These are phyloP conservation scores for Apodemia duryi DNA, from an alignment of 2,888 invertebrate genomes.

Conservation along the genomic window DNA sequence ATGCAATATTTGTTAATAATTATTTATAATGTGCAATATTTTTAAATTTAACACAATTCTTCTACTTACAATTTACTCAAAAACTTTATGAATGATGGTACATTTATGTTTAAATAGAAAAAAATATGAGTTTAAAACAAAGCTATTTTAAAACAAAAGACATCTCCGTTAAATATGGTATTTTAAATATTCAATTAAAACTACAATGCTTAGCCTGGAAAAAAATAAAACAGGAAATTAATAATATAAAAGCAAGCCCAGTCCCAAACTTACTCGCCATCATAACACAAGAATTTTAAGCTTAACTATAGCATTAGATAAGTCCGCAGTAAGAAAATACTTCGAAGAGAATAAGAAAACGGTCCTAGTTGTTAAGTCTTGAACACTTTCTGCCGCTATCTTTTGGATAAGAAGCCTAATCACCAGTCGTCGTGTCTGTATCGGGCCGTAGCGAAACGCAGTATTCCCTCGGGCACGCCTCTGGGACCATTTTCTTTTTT, in stretches of 20 bases:
- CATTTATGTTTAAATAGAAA: no score
- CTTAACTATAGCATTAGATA: conserved; percentile 66
- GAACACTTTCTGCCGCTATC: conserved; percentile 79
- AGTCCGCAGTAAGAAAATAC: conserved; percentile 72
- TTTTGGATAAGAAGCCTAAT: conserved; percentile 78
- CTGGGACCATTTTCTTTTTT: conserved; percentile 78
- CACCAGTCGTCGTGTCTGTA: conserved; percentile 78
- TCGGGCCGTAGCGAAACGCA: conserved; percentile 69
- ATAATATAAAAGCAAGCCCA: conserved; percentile 1
- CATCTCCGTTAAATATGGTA: no score
- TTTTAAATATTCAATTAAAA: background rate
- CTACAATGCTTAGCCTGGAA: background rate
- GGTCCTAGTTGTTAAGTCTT: conserved; percentile 79
- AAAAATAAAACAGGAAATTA: background rate
- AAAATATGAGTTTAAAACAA: no score
- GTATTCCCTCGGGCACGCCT: conserved; percentile 72
- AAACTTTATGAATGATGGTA: no score
- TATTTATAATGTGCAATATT: no score
- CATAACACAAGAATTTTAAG: conserved; percentile 71
- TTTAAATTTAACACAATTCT: no score
- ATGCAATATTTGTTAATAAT: no score
- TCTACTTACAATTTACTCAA: no score
- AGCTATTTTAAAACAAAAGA: no score
- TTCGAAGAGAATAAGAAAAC: conserved; percentile 75
- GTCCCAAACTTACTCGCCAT: conserved; percentile 22